phyloP scores from a whole-genome alignment of 2,888 invertebrate genomes.

The Apomyelois bistriatella region DNA sequence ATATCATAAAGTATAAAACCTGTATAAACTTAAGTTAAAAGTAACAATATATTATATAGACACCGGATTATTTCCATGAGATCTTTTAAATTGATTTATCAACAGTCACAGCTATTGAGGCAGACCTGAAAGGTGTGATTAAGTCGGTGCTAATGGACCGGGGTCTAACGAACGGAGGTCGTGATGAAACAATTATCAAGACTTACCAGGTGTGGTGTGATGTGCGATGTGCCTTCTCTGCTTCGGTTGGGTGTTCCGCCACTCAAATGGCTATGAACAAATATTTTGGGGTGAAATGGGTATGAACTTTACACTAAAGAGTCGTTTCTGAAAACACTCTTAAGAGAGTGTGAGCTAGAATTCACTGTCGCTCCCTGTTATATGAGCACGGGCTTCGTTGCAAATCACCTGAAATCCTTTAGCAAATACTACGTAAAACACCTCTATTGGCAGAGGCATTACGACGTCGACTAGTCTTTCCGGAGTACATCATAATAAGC shows the following conservation, averaged over 20 bases:
- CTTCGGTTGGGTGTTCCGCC: conserved; percentile 55
- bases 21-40: no score
- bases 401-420: conserved; percentile 58
- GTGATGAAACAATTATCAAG: conserved; percentile 41
- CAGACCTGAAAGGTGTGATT: conserved; percentile 29
- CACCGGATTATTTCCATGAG: no score
- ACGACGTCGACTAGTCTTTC: conserved; percentile 32
- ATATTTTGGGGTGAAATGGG: conserved; percentile 35
- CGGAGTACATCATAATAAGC: conserved; percentile 3
- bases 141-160: conserved; percentile 33
- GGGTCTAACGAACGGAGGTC: conserved; percentile 27
- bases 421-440: conserved; percentile 68
- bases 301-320: conserved; percentile 56
- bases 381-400: conserved; percentile 47
- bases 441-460: conserved; percentile 62
- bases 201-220: conserved; percentile 58
- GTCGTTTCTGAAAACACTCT: conserved; percentile 59
- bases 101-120: not conserved
- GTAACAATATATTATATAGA: no score
- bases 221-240: conserved; percentile 40
- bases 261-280: conserved; percentile 73
- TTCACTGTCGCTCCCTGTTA: conserved; percentile 43
- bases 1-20: no score
- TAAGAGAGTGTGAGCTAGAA: conserved; percentile 56
- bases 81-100: no score